Conservation (phyloP, 2,797 vertebrate genomes). For the Halcyon chelicuti region DNA sequence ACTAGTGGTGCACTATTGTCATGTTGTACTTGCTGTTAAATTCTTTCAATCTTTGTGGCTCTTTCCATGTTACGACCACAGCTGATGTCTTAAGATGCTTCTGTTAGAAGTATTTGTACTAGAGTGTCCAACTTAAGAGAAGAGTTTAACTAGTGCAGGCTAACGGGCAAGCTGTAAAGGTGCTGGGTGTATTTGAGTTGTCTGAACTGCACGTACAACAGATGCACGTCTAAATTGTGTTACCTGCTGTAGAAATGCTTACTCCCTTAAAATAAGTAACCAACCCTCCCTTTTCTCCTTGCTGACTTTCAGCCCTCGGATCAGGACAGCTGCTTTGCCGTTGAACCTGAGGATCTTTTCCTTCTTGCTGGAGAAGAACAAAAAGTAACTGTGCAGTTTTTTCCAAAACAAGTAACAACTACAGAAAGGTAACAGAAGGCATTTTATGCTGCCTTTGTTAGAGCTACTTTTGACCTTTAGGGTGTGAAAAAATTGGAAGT, state of each 20-base stretch:
- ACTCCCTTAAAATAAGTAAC: neutral
- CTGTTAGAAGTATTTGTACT: neutral
- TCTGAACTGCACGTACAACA: neutral
- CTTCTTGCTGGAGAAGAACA: constrained; percentile 88
- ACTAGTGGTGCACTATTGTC: neutral
- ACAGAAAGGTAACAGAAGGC: constrained; percentile 83
- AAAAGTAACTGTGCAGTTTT: constrained; percentile 84
- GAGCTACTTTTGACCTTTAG: neutral
- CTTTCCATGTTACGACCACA: neutral
- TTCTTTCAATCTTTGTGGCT: neutral
- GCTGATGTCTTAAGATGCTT: neutral
- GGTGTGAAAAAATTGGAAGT: neutral
- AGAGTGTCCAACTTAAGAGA: neutral
- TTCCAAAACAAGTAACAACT: constrained; percentile 70
- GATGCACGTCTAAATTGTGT: neutral
- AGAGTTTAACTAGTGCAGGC: neutral
- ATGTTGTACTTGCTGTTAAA: neutral
- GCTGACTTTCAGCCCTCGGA: constrained; percentile 77
- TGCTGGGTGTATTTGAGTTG: neutral
- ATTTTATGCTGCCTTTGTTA: neutral
- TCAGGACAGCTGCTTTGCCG: constrained; percentile 82
- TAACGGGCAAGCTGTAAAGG: neutral
- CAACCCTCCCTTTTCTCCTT: neutral
- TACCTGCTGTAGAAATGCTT: neutral
- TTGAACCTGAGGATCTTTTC: constrained; percentile 85